Base-by-base conservation (phyloP, 2,888 invertebrate genomes). In the Brenthis daphne region DNA sequence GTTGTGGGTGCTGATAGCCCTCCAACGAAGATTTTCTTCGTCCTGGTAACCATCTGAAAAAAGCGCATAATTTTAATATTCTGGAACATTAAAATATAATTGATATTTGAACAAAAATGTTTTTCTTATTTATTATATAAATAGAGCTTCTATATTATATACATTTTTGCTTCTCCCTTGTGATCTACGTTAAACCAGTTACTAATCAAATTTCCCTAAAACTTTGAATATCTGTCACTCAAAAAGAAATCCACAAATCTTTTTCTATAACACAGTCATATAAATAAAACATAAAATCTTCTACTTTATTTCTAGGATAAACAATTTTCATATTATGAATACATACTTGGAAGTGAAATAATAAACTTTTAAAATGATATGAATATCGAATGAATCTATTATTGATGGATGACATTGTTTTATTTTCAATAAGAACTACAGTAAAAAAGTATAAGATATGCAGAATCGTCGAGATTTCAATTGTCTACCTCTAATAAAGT, bases 1-100 rank as follows among this genome's bases (percentile, higher is more conserved):
- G 99, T 99, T 89, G 99, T 99, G 88, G 99, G 98, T 88, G 99
- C 99, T 85, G 99, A 99, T 85, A 99, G 95, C 88, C 99, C 99
- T 84, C 99, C 99, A 89, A 99, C 99, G 95, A 99, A 99, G 94
- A 99, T 99, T 95, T 99, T 99, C 97, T 99, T 99, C 95, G 99
- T 99, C 95, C 98, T 97, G 94, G 99, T 99, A 93, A 99, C 98
- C 98, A 99, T 99, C 99, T 99, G 96, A 3, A 95, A 95, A 76
- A 85, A 86, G 81, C 76, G 79, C 69, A 12, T 48, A 11, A 61
- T 20, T 55, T 72, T 57, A 71, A 53, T n/a, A 60, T 6, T 33
- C 11, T 50, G 8, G n/a, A 16, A 5, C 2, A 50, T 1, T 56
- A 43, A 8, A 43, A 43, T 43, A 8, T 8, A 43, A 43, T 43